Conservation (phyloP, 1,140 invertebrate genomes). For the Drosophila takahashii region DNA sequence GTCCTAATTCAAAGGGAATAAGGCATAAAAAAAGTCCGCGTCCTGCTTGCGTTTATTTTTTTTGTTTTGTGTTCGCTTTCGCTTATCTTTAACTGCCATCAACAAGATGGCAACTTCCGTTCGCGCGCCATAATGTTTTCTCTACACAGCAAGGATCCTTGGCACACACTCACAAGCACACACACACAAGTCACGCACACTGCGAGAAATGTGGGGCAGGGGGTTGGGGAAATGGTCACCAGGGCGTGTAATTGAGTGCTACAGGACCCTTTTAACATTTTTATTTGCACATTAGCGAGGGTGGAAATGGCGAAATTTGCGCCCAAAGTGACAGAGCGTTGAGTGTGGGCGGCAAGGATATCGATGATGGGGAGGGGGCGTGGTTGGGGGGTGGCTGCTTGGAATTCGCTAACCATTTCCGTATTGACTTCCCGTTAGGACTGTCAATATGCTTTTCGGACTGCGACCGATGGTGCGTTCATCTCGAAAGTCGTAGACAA, state of each 20-base stretch:
- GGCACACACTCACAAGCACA: conserved; percentile 33
- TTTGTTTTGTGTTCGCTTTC: conserved; percentile 51
- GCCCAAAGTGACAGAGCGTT: conserved; percentile 82
- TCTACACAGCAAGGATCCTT: conserved; percentile 63
- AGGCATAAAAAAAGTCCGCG: conserved; percentile 42
- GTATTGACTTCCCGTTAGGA: conserved; percentile 70
- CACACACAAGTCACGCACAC: conserved; percentile 68
- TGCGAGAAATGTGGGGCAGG: conserved; percentile 1
- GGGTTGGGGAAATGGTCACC: conserved; percentile 79
- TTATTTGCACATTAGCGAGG: conserved; percentile 85
- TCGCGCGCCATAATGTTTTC: conserved; percentile 84
- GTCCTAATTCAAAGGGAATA: conserved; percentile 8
- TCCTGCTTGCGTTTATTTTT: conserved; percentile 42
- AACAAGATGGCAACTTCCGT: conserved; percentile 85
- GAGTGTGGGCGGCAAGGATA: conserved; percentile 63
- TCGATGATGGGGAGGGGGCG: background rate
- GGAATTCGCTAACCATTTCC: conserved; percentile 30
- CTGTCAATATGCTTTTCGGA: conserved; percentile 70
- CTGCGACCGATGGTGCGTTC: conserved; percentile 46
- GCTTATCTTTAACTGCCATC: conserved; percentile 84
- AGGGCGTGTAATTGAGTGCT: conserved; percentile 85
- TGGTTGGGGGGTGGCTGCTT: background rate
- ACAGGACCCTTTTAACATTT: conserved; percentile 85
- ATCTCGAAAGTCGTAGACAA: conserved; percentile 76
- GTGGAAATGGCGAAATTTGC: conserved; percentile 83